Percentiles rank a stretch among this genome's conserved stretches.
phyloP scores from a whole-genome alignment of 2,888 invertebrate species.

The Tuta absoluta region DNA sequence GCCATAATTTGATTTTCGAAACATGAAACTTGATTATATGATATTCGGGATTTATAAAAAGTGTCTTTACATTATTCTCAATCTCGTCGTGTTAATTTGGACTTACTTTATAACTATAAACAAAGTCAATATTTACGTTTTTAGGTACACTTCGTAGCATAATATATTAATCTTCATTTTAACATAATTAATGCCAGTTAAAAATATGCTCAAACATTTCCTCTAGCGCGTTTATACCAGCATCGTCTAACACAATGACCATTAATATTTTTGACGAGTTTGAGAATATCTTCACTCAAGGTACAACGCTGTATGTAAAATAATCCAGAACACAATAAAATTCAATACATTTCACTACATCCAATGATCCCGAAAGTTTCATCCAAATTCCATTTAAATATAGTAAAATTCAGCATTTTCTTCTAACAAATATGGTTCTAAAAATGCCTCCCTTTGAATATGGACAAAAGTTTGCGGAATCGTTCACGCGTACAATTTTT shows the following conservation, averaged over 20 bases:
- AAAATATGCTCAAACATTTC: not conserved
- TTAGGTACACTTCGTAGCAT: no score
- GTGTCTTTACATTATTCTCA: slow-evolving; percentile 1
- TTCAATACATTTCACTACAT: slow-evolving; percentile 73
- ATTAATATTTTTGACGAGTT: not conserved
- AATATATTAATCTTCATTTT: no score
- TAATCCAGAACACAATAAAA: slow-evolving; percentile 66
- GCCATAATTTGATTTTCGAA: slow-evolving; percentile 12
- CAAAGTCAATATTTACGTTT: not conserved
- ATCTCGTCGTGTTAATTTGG: not conserved
- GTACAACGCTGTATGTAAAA: slow-evolving; percentile 67
- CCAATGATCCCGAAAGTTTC: slow-evolving; percentile 49
- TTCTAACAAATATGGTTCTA: slow-evolving; percentile 53
- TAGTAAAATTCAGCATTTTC: slow-evolving; percentile 54
- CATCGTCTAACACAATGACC: not conserved
- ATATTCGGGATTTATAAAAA: not conserved
- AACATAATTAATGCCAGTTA: not conserved
- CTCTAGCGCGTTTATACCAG: not conserved
- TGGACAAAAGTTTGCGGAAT: slow-evolving; percentile 46
- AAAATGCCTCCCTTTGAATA: slow-evolving; percentile 59
- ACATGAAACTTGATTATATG: not conserved
- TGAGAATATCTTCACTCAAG: slow-evolving; percentile 49
- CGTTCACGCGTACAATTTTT: slow-evolving; percentile 75
- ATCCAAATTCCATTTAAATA: slow-evolving; percentile 53
- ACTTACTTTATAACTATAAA: not conserved